Evolutionary conservation across 2,888 invertebrate species (phyloP).

Genomic region (Eristalis intricaria): DNA sequence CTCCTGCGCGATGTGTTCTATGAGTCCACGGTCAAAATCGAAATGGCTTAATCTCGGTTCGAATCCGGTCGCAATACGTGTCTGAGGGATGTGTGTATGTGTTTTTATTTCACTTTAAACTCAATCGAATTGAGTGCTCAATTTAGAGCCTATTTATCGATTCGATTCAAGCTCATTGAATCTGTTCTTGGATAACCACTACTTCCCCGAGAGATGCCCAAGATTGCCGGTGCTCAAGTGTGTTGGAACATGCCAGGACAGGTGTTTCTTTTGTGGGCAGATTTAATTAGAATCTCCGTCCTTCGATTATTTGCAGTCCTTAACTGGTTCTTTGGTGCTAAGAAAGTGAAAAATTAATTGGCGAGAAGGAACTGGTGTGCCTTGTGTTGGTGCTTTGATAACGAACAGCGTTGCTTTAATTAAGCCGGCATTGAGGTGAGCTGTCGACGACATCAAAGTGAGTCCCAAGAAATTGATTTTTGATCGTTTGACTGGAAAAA

Average conservation of each 20-base stretch:
- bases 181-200: too few relatives aligned
- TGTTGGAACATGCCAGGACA: too few relatives aligned
- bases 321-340: too few relatives aligned
- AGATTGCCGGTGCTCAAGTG: too few relatives aligned
- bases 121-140: neutral
- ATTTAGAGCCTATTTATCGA: neutral
- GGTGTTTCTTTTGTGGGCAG: too few relatives aligned
- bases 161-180: too few relatives aligned
- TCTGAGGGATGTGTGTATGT: neutral
- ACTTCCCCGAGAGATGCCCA: too few relatives aligned
- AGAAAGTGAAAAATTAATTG: neutral
- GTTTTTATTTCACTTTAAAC: neutral
- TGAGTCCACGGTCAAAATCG: neutral
- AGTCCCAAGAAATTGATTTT: neutral
- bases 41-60: slow-evolving; percentile 18
- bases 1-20: slow-evolving; percentile 10
- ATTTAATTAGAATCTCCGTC: too few relatives aligned
- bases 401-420: neutral
- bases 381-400: neutral
- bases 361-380: neutral
- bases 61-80: slow-evolving; percentile 15
- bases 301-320: too few relatives aligned
- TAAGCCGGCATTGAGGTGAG: neutral
- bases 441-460: neutral
- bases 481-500: neutral